A percentile compares a stretch with the other conserved stretches of the same genome.
phyloP scores from a whole-genome alignment of 2,888 invertebrate species.

The Rhagonycha fulva region DNA sequence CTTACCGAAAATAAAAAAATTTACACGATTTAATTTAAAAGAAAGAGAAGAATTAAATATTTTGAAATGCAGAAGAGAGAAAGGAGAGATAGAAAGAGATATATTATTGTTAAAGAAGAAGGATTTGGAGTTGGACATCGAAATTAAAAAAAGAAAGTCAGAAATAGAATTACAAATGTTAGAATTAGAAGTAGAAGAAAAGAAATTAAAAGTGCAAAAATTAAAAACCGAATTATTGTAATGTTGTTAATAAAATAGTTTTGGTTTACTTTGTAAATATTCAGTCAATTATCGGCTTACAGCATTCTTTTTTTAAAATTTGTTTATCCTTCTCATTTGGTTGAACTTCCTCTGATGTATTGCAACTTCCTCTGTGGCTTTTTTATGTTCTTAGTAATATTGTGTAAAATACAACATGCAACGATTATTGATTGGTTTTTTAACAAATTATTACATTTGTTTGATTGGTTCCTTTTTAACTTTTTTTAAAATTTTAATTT shows the following conservation, averaged over 20 bases:
- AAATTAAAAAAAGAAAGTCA: background rate
- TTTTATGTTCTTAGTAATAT: no score
- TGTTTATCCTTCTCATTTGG: background rate
- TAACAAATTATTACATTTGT: no score
- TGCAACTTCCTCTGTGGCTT: no score
- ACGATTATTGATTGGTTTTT: no score
- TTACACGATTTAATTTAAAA: background rate
- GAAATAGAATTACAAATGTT: background rate
- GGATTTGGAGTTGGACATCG: background rate
- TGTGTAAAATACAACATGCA: no score
- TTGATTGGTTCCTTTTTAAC: no score
- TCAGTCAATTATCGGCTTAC: no score
- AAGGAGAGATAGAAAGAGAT: background rate
- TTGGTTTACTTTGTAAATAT: no score
- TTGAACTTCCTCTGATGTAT: background rate
- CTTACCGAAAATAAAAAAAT: background rate
- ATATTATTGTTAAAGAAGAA: background rate
- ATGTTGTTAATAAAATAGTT: no score
- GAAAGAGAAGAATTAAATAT: background rate
- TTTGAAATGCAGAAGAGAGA: background rate
- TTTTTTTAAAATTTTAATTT: no score
- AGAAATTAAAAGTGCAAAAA: background rate
- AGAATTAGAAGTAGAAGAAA: background rate
- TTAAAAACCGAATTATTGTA: background rate
- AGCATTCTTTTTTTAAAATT: no score